Conservation (phyloP, 2,113 vertebrate genomes). For the Vulpes vulpes region DNA sequence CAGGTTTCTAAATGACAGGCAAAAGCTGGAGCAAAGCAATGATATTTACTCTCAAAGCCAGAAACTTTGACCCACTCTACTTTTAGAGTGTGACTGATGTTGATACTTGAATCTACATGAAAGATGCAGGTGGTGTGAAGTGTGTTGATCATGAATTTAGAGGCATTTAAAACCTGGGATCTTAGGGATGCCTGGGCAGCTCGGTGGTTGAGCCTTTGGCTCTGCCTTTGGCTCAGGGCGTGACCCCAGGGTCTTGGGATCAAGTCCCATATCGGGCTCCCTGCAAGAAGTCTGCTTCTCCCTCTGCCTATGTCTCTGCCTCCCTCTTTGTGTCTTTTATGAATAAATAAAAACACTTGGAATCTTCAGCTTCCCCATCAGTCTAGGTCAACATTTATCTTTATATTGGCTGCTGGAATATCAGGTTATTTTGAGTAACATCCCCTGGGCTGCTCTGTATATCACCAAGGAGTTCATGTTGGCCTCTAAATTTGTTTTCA, state of each 20-base stretch:
- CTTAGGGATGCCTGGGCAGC: no score
- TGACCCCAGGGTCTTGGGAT: no score
- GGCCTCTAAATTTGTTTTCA: conserved; percentile 37
- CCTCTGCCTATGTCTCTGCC: no score
- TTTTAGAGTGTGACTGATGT: neutral
- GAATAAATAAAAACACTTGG: neutral
- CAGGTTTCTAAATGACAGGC: neutral
- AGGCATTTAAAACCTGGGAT: no score
- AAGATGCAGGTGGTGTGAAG: neutral
- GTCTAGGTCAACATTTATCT: neutral
- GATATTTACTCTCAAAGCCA: neutral
- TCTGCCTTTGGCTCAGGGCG: no score
- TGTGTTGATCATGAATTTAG: neutral
- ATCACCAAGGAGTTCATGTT: neutral
- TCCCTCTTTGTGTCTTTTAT: no score
- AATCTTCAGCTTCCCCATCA: neutral
- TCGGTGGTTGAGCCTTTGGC: no score
- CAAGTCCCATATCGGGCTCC: no score
- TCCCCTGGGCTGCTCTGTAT: neutral
- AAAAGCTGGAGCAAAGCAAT: conserved; percentile 33
- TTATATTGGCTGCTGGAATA: neutral
- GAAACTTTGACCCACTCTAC: neutral
- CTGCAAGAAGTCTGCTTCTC: no score
- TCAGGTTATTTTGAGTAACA: neutral
- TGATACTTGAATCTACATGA: neutral